These are phyloP conservation scores for Ovibos moschatus DNA, from an alignment of 2,113 vertebrate genomes.

Conservation along the genomic window DNA sequence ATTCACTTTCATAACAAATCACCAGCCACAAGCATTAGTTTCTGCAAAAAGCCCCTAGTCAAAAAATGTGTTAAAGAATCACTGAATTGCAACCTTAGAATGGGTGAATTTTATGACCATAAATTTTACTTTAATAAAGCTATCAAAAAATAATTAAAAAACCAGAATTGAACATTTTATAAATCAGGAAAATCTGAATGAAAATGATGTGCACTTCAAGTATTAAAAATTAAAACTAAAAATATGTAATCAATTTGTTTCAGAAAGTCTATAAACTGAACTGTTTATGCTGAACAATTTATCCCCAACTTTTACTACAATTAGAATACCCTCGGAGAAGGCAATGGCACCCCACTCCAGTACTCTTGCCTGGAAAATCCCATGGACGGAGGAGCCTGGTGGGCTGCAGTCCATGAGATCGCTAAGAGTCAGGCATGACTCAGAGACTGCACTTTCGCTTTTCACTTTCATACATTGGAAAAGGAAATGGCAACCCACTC, in stretches of 20 bases:
- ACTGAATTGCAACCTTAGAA: background rate
- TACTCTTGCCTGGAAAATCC: too few relatives aligned
- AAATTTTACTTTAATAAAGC: slow-evolving; percentile 18
- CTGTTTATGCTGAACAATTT: slow-evolving; percentile 15
- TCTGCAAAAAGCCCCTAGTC: background rate
- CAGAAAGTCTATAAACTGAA: slow-evolving; percentile 1
- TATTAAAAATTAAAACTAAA: slow-evolving; percentile 23
- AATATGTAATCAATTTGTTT: slow-evolving; percentile 26
- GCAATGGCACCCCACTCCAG: too few relatives aligned
- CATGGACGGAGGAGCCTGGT: too few relatives aligned
- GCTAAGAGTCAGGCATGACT: too few relatives aligned
- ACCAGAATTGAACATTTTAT: slow-evolving; percentile 27
- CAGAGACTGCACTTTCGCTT: too few relatives aligned
- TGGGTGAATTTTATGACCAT: background rate
- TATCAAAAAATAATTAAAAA: slow-evolving; percentile 24
- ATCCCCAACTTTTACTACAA: slow-evolving; percentile 2
- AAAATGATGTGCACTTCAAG: background rate
- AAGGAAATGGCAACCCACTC: too few relatives aligned
- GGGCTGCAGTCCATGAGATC: too few relatives aligned
- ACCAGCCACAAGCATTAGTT: background rate
- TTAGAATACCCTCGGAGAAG: background rate
- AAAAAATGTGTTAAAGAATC: background rate
- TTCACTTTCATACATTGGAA: too few relatives aligned
- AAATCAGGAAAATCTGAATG: slow-evolving; percentile 33
- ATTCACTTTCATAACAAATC: background rate